Percentiles rank a stretch among this genome's conserved stretches.
Evolutionary conservation across 2,797 vertebrate genomes (phyloP).

Genomic region (Siniperca undulata): DNA sequence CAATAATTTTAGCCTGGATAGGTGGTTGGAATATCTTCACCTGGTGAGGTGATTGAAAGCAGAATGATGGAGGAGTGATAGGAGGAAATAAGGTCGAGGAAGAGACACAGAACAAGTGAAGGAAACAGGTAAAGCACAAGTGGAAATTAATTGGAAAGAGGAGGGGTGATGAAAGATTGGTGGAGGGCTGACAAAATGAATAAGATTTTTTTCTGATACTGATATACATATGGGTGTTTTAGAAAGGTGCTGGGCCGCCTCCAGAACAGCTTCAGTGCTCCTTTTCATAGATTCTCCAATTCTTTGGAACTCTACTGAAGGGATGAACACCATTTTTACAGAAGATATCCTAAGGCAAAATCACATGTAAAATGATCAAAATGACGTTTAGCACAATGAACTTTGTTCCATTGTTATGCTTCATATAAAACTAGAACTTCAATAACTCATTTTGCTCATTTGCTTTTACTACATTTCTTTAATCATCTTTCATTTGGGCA

Average conservation of each 20-base stretch:
- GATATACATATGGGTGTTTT: background rate
- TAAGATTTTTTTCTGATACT: background rate
- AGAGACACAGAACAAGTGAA: conserved; percentile 36
- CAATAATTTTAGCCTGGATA: conserved; percentile 11
- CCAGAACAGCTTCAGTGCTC: background rate
- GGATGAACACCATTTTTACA: too few species aligned
- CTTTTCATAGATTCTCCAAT: too few species aligned
- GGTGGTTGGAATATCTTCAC: conserved; percentile 29
- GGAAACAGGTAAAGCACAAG: conserved; percentile 12
- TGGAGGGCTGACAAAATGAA: background rate
- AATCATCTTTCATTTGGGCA: background rate
- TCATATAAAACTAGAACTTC: background rate
- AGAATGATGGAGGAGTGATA: conserved; percentile 41
- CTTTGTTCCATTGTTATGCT: background rate
- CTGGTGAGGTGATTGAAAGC: conserved; percentile 30
- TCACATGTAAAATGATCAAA: background rate
- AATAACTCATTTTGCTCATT: background rate
- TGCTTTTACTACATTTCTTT: background rate
- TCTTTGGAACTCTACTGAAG: background rate
- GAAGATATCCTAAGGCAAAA: background rate
- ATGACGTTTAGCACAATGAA: background rate
- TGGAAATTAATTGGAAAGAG: conserved; percentile 47
- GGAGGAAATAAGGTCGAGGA: conserved; percentile 33
- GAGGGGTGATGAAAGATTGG: conserved; percentile 1
- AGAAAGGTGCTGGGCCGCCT: background rate